Conservation (phyloP, 1,140 invertebrate species). For the Acromyrmex charruanus region DNA sequence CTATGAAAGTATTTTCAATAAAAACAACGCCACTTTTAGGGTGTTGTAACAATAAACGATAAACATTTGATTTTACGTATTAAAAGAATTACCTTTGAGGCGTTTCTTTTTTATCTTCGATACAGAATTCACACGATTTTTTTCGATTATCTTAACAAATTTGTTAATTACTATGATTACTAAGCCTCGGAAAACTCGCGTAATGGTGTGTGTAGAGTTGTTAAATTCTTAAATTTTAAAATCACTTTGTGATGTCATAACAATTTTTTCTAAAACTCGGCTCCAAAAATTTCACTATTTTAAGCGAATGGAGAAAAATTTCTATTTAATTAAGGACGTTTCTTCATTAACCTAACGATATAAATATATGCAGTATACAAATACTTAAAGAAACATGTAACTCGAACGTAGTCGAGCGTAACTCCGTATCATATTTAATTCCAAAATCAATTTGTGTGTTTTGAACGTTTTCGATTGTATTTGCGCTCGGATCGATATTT, state of each 20-base stretch:
- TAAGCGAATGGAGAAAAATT: slow-evolving; percentile 9
- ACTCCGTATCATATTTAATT: background rate
- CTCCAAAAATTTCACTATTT: background rate
- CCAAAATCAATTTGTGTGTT: background rate
- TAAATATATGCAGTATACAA: background rate
- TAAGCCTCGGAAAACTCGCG: background rate
- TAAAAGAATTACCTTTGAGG: background rate
- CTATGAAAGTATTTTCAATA: slow-evolving; percentile 34
- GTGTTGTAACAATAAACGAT: slow-evolving; percentile 12
- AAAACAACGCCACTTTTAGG: background rate
- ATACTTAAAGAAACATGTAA: slow-evolving; percentile 3
- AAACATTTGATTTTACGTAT: slow-evolving; percentile 17
- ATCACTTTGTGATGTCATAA: slow-evolving; percentile 16
- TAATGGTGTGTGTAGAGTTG: background rate
- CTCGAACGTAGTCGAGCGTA: background rate
- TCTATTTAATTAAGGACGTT: slow-evolving; percentile 41
- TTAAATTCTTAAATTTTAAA: slow-evolving; percentile 44
- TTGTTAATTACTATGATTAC: background rate
- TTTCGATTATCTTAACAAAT: background rate
- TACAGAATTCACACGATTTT: background rate
- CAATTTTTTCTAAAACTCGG: slow-evolving; percentile 28
- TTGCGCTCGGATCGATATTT: background rate
- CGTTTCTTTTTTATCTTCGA: background rate
- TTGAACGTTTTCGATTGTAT: background rate
- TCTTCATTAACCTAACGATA: slow-evolving; percentile 11